These are phyloP conservation scores for Allobates femoralis DNA, from an alignment of 2,797 vertebrate genomes.

Conservation along the genomic window DNA sequence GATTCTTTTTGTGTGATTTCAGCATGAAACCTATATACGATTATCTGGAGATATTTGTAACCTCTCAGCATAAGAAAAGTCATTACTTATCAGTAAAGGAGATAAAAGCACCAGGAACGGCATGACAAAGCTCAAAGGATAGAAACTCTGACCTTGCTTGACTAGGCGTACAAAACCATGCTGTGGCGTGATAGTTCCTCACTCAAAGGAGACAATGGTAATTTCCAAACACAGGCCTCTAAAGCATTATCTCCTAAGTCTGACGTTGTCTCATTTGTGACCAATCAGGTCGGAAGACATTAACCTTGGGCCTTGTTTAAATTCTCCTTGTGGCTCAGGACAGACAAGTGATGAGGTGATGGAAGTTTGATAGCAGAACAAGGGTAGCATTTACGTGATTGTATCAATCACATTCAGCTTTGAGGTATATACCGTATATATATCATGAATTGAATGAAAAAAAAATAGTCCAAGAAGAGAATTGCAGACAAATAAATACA, in stretches of 20 bases:
- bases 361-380: constrained; percentile 64
- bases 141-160: constrained; percentile 54
- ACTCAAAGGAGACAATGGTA: constrained; percentile 53
- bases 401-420: constrained; percentile 59
- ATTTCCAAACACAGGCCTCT: constrained; percentile 62
- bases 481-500: background rate
- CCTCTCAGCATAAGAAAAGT: background rate
- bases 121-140: constrained; percentile 16
- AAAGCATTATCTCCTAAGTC: constrained; percentile 69
- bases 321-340: constrained; percentile 71
- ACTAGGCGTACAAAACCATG: constrained; percentile 22
- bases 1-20: background rate
- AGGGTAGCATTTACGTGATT: constrained; percentile 31
- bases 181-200: constrained; percentile 33
- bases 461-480: background rate
- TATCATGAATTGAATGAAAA: constrained; percentile 10
- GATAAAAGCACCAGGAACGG: background rate
- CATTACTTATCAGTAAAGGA: constrained; percentile 18
- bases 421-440: constrained; percentile 40
- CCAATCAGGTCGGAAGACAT: constrained; percentile 72
- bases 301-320: constrained; percentile 72
- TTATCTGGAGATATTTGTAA: background rate
- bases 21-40: background rate
- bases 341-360: constrained; percentile 63
- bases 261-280: constrained; percentile 70